Conservation (phyloP, 2,113 vertebrate genomes). For the Carassius auratus region DNA sequence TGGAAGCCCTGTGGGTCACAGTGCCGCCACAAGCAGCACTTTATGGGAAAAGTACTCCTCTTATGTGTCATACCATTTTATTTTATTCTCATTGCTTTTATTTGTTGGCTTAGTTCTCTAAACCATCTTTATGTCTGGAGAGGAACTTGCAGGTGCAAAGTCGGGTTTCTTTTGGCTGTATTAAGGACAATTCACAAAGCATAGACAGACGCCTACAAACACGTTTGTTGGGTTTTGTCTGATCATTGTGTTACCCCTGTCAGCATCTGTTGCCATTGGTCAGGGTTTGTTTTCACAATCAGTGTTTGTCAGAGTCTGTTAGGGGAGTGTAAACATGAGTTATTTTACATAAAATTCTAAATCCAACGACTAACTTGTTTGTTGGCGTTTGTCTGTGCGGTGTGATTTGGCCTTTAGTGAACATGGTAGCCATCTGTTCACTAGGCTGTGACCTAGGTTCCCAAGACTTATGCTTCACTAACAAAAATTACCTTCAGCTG, state of each 20-base stretch:
- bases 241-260: neutral
- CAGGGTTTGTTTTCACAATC: too few species aligned
- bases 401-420: too few species aligned
- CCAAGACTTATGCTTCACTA: too few species aligned
- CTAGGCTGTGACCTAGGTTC: too few species aligned
- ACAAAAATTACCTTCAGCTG: too few species aligned
- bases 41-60: constrained; percentile 13
- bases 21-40: constrained; percentile 33
- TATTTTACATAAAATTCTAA: too few species aligned
- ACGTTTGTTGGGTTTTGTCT: neutral
- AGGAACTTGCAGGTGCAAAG: neutral
- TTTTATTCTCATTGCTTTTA: neutral
- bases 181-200: neutral
- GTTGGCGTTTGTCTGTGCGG: too few species aligned
- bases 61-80: constrained; percentile 9
- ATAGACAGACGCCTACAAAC: neutral
- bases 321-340: too few species aligned
- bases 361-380: too few species aligned
- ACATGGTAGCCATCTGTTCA: too few species aligned
- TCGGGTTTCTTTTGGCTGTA: neutral
- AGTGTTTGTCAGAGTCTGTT: too few species aligned
- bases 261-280: too few species aligned
- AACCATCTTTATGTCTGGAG: neutral
- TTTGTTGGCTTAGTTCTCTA: constrained; percentile 4
- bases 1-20: constrained; percentile 42